Evolutionary conservation across 2,113 vertebrate genomes (phyloP), one percentile per base, ranked within the genome.

Genomic region (Paralichthys olivaceus): DNA sequence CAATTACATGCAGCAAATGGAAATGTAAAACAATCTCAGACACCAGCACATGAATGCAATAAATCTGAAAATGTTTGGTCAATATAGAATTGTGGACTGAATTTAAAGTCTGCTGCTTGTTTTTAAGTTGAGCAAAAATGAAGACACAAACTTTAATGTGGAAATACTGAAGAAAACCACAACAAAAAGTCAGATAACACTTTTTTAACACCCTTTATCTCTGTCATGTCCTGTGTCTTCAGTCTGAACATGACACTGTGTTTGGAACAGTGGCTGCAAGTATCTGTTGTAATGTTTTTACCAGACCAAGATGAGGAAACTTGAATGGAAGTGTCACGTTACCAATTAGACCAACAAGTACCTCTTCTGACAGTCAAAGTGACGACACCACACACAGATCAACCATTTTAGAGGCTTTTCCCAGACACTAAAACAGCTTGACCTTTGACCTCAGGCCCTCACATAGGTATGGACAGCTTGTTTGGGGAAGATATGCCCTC

Each of bases 281-380:
- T 49, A 28, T 80, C 61, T n/a, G 47, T 58, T 55, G 0, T 80
- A 85, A 91, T 89, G 88, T 69, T 80, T 91, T 92, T 72, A 85
- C 80, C 91, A 92, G 91, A 80, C 83, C 34, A 47, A 40, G 62
- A 64, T 32, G 56, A 58, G 14, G 78, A 66, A 79, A 87, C 82
- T 82, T 58, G 23, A 13, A 43, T 62, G n/a, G 20, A 84, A 79
- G 89, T 64, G 69, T 93, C 82, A 26, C 8, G 58, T 93, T 90
- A 90, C 91, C 91, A 93, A 92, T 93, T 93, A 93, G 90, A 74
- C 70, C 53, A 13, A 67, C 4, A 61, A 67, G 62, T 34, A 54
- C 66, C 72, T 53, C 72, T 59, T 68, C 80, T 85, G 75, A 86
- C 80, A 84, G 81, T 61, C 78, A 79, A 62, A 75, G 74, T 29